Base-by-base conservation (phyloP, 2,113 vertebrate species). In the Atherinomorus stipes region DNA sequence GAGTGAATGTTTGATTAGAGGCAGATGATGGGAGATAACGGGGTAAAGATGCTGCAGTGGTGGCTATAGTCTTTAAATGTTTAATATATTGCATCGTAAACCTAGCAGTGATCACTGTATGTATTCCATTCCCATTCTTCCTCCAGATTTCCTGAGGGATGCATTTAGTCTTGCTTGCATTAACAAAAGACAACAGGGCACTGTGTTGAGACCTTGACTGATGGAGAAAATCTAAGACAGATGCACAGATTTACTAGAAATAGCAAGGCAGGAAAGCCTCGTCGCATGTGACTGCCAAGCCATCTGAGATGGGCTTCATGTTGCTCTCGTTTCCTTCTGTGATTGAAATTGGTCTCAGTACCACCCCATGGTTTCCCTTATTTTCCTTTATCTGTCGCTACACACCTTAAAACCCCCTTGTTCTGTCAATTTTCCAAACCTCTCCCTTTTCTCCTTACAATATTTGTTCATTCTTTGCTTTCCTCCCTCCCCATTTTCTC, bases 141-240 rank as follows among this genome's bases (percentile, higher is more conserved):
- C 66, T 50, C 34, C 72, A 78, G 76, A 87, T 61, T 69, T 65
- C 71, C 71, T 71, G 85, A 82, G 23, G 57, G 78, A 84, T 56
- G 71, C 28, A 3, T 68, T 76, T 54, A 44, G 77, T 77, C 59
- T 22, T 64, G 77, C 74, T 62, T 79, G 70, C 64, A 61, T 64
- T 78, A 70, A 80, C 80, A 75, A 78, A 38, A 64, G 80, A 74
- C 69, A 62, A 71, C 71, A 62, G 76, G 60, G 76, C 75, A 67
- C 57, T 73, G 74, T 76, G 76, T 78, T 71, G 31, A 34, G 31
- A 34, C 31, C 31, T 7, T 34, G 31, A 34, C 31, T 34, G 31
- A 34, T 34, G 31, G 31, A 34, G 31, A 34, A 34, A 34, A 34
- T 34, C 31, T 34, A 34, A 7, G 31, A 34, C 31, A 34, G 31